Evolutionary conservation across 2,113 vertebrate species (phyloP), one percentile per base, ranked within the genome.

Genomic region (Pseudorhombus dupliciocellatus): DNA sequence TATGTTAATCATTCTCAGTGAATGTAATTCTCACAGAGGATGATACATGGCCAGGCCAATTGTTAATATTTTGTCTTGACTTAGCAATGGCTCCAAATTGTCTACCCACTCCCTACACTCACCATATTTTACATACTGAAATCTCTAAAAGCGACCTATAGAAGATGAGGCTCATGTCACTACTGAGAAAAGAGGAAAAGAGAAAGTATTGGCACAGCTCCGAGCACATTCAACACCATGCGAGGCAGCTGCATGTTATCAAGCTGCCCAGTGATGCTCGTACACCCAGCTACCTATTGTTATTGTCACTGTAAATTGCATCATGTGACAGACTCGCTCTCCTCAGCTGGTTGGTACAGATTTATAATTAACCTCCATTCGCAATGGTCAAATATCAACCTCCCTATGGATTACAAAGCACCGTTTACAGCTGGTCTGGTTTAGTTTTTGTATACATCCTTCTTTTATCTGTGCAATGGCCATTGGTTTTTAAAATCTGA

Each of bases 341-440:
- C 7, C 37, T 84, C 60, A 60, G 65, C 79, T 75, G 69, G 62
- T 74, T 83, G 64, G 58, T 61, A 30, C 60, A 74, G 68, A 82
- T 91, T 87, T 71, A 86, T 90, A 72, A 81, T 87, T 90, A 83
- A 87, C 85, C 81, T 76, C 64, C 37, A 55, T 79, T 80, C 24
- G 59, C 48, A 44, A 14, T 55, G 81, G 84, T 85, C 65, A 89
- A 75, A 85, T 80, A 68, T 84, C 76, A 79, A 77, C 60, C 28
- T 60, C 31, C 22, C 80, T 18, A 24, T 20, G 20, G 57, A 34
- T 57, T 28, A 34, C 57, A 54, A 51, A 52, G 51, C 1, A 16
- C 42, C 60, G 2, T 14, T 7, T 56, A 10, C 18, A 51, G 44
- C 50, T 72, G 21, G 62, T 40, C 25, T 52, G 1, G 4, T 37